Evolutionary conservation across 2,888 invertebrate species (phyloP).

Genomic region (Pachydiplax longipennis): DNA sequence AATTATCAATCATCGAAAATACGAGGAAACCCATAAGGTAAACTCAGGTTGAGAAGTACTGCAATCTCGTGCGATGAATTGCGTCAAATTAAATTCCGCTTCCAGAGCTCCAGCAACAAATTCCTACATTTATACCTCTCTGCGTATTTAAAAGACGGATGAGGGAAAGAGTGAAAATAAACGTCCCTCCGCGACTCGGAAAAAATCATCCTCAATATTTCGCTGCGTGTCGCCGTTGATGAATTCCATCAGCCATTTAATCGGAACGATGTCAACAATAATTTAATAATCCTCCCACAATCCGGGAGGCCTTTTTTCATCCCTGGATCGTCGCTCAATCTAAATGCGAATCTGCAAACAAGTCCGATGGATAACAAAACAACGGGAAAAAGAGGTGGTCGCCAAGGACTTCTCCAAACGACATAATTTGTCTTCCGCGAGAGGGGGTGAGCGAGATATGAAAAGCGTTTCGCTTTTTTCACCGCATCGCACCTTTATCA

Average conservation of each 20-base stretch:
- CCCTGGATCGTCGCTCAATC: not conserved
- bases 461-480: not conserved
- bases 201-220: too few species aligned
- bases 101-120: too few species aligned
- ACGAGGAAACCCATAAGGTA: too few species aligned
- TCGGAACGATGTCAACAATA: not conserved
- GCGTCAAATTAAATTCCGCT: too few species aligned
- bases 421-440: slow-evolving; percentile 25
- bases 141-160: too few species aligned
- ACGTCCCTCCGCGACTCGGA: too few species aligned
- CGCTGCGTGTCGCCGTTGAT: not conserved
- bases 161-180: too few species aligned
- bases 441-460: not conserved
- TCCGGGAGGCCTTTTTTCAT: not conserved
- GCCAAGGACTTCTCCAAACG: slow-evolving; percentile 12
- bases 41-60: too few species aligned
- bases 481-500: not conserved
- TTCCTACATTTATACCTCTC: too few species aligned
- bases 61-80: too few species aligned
- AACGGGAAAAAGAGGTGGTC: not conserved
- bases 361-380: not conserved
- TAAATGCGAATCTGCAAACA: slow-evolving; percentile 1
- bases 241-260: not conserved
- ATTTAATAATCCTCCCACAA: not conserved
- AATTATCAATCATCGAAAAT: too few species aligned